These are phyloP conservation scores for Diarsia brunnea DNA, from an alignment of 2,888 invertebrate genomes.

Conservation along the genomic window DNA sequence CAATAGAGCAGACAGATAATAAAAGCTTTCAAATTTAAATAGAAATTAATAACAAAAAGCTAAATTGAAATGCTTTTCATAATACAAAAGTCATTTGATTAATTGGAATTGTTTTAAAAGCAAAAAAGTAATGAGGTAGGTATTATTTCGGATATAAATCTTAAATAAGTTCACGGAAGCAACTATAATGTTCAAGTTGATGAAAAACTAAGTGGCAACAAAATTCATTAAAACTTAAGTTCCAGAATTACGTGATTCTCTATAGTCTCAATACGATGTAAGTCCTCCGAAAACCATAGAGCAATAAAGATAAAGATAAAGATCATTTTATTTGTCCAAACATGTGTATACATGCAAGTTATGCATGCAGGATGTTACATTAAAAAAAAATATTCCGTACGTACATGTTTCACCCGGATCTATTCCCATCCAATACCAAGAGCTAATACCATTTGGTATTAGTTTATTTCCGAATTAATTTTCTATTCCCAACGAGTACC, in stretches of 20 bases:
- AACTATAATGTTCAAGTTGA: neutral
- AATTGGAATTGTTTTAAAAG: neutral
- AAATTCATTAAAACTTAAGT: neutral
- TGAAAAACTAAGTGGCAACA: neutral
- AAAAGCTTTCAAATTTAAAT: slow-evolving; percentile 36
- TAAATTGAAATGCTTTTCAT: slow-evolving; percentile 15
- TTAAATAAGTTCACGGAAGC: neutral
- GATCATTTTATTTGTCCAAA: too few relatives aligned
- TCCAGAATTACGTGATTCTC: neutral
- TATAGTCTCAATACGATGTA: neutral
- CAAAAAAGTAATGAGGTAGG: neutral
- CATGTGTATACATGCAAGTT: too few relatives aligned
- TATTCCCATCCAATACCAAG: too few relatives aligned
- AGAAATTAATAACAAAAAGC: slow-evolving; percentile 7
- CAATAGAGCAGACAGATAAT: slow-evolving; percentile 10
- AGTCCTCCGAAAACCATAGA: too few relatives aligned
- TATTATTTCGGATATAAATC: too few relatives aligned
- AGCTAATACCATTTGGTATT: too few relatives aligned
- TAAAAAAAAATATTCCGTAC: too few relatives aligned
- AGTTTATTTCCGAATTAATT: too few relatives aligned
- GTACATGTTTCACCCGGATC: too few relatives aligned
- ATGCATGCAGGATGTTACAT: too few relatives aligned
- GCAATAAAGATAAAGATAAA: too few relatives aligned
- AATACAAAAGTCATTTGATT: neutral
- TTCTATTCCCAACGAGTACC: too few relatives aligned